phyloP scores from a whole-genome alignment of 2,888 invertebrate species.

The Torymus tubicola region DNA sequence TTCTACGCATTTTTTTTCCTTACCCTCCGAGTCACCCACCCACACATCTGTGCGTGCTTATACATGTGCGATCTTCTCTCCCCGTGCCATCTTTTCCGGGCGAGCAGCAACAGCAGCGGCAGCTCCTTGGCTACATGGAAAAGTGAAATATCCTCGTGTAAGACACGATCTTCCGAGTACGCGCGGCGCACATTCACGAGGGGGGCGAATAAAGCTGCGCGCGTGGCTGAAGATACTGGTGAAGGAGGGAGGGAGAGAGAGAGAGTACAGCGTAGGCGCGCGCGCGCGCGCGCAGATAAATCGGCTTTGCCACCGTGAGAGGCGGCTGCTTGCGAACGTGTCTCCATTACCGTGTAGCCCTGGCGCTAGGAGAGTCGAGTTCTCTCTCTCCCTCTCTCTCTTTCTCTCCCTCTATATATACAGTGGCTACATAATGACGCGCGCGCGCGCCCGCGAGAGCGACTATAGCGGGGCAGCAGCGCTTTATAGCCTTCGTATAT shows the following conservation, averaged over 20 bases:
- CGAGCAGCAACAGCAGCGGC: not conserved
- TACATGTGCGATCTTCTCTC: constrained; percentile 32
- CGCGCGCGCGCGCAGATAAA: constrained; percentile 71
- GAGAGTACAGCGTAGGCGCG: constrained; percentile 46
- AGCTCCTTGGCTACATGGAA: constrained; percentile 63
- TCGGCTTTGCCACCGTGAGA: constrained; percentile 70
- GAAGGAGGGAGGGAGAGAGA: constrained; percentile 54
- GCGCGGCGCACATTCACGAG: not conserved
- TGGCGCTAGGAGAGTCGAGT: constrained; percentile 39
- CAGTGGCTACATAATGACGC: constrained; percentile 63
- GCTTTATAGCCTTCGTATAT: constrained; percentile 60
- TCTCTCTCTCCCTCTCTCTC: too few relatives aligned
- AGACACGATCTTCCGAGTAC: constrained; percentile 63
- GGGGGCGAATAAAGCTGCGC: too few relatives aligned
- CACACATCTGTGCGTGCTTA: not conserved
- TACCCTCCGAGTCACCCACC: constrained; percentile 17
- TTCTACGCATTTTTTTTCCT: constrained; percentile 40
- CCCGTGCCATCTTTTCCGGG: constrained; percentile 50
- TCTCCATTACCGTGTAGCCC: constrained; percentile 67
- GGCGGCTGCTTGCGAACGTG: constrained; percentile 70
- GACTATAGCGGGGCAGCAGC: not conserved
- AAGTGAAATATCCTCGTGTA: constrained; percentile 71
- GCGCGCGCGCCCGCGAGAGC: constrained; percentile 20
- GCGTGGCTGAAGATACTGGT: constrained; percentile 18
- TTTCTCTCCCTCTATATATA: too few relatives aligned